Evolutionary conservation across 2,797 vertebrate species (phyloP), one percentile per base, ranked within the genome.

Genomic region (Poeciliopsis presidionis): DNA sequence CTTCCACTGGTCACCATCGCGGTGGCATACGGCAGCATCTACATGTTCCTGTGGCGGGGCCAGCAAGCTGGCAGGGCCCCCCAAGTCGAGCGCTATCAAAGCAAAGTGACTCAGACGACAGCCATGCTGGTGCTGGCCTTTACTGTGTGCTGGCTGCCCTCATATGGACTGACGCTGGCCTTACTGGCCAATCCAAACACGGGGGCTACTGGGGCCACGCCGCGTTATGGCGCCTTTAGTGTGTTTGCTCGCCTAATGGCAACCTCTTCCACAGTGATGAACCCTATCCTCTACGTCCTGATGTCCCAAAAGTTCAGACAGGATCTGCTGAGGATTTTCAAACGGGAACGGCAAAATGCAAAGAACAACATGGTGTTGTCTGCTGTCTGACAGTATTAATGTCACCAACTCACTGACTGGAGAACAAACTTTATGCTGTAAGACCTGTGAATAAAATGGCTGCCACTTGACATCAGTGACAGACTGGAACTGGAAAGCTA

Each of bases 131-230:
- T 96, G 72, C 43, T 96, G 80, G 94, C 94, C 9, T 96, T 96
- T n/a, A 87, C 95, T 3, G 20, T 96, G n/a, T 96, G 95, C 89
- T 96, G 96, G 96, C 78, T 96, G 88, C 96, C 96, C 0, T 96
- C 96, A 39, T 96, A 96, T 0, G 86, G 90, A 30, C 86, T 96
- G 53, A 95, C 91, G 2, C 82, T 96, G 71, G 89, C 88, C 39
- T 87, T 94, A 65, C 75, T 96, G 30, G 83, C 46, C 0, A 57
- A 84, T 8, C 16, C 84, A 7, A 82, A 57, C 47, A 90, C 89
- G 0, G 93, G 87, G 9, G 90, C 94, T 20, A 94, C 93, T 0
- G 94, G 94, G 2, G 77, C 86, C 5, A 94, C 92, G 3, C 90
- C 94, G 12, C 85, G 90, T 79, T 90, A 95, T 33, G 93, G 94